phyloP scores from a whole-genome alignment of 2,113 vertebrate genomes.

The Leuciscus idus region DNA sequence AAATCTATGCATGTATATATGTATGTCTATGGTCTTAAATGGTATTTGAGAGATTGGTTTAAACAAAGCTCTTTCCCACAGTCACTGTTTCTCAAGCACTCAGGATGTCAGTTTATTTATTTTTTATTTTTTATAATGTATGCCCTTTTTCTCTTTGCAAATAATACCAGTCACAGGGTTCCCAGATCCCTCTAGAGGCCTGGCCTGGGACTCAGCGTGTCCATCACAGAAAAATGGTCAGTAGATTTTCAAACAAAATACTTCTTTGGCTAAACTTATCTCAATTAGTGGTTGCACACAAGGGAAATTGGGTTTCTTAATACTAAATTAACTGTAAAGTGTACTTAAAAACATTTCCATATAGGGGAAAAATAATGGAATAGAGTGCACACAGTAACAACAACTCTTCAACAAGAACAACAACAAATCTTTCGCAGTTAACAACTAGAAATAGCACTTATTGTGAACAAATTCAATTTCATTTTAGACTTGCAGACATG shows the following conservation, averaged over 20 bases:
- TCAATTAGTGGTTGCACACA: background rate
- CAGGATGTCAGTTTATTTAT: slow-evolving; percentile 21
- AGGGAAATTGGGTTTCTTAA: background rate
- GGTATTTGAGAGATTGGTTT: slow-evolving; percentile 34
- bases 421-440: background rate
- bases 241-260: slow-evolving; percentile 60
- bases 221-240: slow-evolving; percentile 64
- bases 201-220: slow-evolving; percentile 60
- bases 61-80: slow-evolving; percentile 33
- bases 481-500: background rate
- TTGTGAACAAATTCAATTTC: background rate
- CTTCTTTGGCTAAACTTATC: background rate
- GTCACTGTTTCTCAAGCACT: slow-evolving; percentile 28
- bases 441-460: background rate
- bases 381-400: background rate
- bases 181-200: slow-evolving; percentile 58
- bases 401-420: background rate
- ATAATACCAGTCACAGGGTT: slow-evolving; percentile 56
- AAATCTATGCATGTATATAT: too few relatives aligned
- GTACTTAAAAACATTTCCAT: background rate
- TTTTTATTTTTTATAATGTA: slow-evolving; percentile 9
- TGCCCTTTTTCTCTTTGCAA: slow-evolving; percentile 55
- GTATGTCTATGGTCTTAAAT: too few relatives aligned
- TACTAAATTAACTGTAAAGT: background rate
- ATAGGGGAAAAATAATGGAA: background rate